Percentiles rank a stretch among this genome's conserved stretches.
Evolutionary conservation across 2,888 invertebrate genomes (phyloP).

Genomic region (Mythimna impura): DNA sequence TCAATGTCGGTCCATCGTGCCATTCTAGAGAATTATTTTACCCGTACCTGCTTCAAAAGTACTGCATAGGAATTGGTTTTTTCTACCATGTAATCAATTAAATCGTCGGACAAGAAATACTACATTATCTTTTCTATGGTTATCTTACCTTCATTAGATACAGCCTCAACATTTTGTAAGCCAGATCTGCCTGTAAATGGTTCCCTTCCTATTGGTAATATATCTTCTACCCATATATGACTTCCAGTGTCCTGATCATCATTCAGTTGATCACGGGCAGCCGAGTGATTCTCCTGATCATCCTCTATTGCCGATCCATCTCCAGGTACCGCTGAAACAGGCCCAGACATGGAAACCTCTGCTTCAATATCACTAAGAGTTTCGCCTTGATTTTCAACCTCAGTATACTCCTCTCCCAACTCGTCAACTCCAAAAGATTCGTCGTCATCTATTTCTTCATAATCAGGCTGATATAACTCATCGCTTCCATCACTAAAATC

Average conservation of each 20-base stretch:
- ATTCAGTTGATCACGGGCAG: slow-evolving; percentile 3
- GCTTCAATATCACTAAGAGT: slow-evolving; percentile 17
- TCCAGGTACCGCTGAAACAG: slow-evolving; percentile 7
- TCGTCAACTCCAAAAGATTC: slow-evolving; percentile 16
- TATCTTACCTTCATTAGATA: slow-evolving; percentile 15
- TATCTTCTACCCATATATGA: slow-evolving; percentile 37
- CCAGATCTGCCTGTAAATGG: slow-evolving; percentile 35
- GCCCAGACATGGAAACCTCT: slow-evolving; percentile 12
- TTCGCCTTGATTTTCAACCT: slow-evolving; percentile 8
- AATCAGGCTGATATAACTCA: slow-evolving; percentile 23
- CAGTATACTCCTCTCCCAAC: slow-evolving; percentile 1
- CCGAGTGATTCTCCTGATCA: slow-evolving; percentile 4
- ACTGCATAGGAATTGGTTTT: slow-evolving; percentile 22
- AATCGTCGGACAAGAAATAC: slow-evolving; percentile 19
- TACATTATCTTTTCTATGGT: slow-evolving; percentile 16
- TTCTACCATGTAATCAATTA: slow-evolving; percentile 17
- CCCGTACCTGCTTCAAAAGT: slow-evolving; percentile 12
- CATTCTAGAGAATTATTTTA: slow-evolving; percentile 16
- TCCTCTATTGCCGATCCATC: slow-evolving; percentile 4
- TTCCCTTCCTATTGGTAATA: slow-evolving; percentile 38
- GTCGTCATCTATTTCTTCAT: slow-evolving; percentile 6
- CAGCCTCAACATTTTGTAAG: slow-evolving; percentile 19
- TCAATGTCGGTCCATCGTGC: slow-evolving; percentile 14
- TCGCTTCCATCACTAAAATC: slow-evolving; percentile 24
- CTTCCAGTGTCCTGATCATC: slow-evolving; percentile 20